A percentile compares a stretch with the other conserved stretches of the same genome.
These are phyloP conservation scores for Oreochromis niloticus DNA, from an alignment of 2,113 vertebrate genomes.

Conservation along the genomic window DNA sequence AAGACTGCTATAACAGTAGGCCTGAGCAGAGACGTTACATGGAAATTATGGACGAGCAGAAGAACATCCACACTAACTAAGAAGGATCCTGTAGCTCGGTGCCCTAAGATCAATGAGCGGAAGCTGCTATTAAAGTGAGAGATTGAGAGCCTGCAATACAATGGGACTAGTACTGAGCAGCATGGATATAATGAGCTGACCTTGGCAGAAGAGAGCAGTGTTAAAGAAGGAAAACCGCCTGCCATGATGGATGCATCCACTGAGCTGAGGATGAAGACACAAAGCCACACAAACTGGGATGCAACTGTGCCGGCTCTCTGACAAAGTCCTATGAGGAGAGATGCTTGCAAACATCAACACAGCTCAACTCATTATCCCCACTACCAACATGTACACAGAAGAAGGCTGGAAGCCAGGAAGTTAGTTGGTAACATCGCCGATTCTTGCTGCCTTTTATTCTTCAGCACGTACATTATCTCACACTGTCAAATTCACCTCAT, in stretches of 20 bases:
- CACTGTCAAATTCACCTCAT: neutral
- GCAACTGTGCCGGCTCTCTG: neutral
- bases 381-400: neutral
- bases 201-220: neutral
- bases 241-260: neutral
- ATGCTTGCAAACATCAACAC: neutral
- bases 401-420: neutral
- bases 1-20: neutral
- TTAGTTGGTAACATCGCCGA: neutral
- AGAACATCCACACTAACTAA: neutral
- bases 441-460: neutral
- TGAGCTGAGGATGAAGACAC: neutral
- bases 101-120: neutral
- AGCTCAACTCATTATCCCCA: neutral
- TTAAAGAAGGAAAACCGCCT: neutral
- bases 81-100: neutral
- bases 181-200: neutral
- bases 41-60: neutral
- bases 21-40: neutral
- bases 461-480: neutral
- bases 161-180: neutral
- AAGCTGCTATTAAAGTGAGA: neutral
- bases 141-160: neutral
- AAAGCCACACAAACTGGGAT: neutral
- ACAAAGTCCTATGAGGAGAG: neutral